A percentile compares a stretch with the other conserved stretches of the same genome.
Evolutionary conservation across 2,797 vertebrate species (phyloP).

Genomic region (Pterois miles): DNA sequence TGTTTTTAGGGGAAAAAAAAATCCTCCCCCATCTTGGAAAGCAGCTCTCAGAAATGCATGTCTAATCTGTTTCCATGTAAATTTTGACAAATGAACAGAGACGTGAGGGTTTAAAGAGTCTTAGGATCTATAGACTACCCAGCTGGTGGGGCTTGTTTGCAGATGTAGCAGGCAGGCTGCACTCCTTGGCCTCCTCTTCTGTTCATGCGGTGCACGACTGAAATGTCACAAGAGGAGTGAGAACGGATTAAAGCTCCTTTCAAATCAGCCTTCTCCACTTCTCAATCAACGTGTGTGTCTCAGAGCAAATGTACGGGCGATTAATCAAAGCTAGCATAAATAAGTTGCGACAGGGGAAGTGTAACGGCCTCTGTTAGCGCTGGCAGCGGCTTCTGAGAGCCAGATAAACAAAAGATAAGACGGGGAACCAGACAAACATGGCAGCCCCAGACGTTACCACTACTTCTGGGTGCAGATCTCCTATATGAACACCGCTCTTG

Average conservation of each 20-base stretch:
- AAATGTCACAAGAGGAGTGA: constrained; percentile 37
- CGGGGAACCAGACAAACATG: constrained; percentile 32
- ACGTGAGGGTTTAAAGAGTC: constrained; percentile 26
- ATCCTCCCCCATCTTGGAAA: constrained; percentile 6
- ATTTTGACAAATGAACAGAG: constrained; percentile 52
- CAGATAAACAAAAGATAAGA: constrained; percentile 63
- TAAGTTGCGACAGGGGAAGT: constrained; percentile 38
- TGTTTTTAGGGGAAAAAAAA: background rate
- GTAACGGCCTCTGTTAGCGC: constrained; percentile 34
- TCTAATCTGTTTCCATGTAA: constrained; percentile 47
- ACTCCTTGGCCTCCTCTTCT: constrained; percentile 23
- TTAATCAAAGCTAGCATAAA: constrained; percentile 70
- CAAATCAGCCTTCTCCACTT: constrained; percentile 43
- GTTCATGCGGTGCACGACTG: constrained; percentile 32
- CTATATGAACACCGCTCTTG: background rate
- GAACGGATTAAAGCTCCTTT: constrained; percentile 32
- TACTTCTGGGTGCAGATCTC: background rate
- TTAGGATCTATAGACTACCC: constrained; percentile 27
- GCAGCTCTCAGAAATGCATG: constrained; percentile 31
- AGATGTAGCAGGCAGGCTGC: constrained; percentile 39
- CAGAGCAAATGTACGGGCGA: constrained; percentile 40
- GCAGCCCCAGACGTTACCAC: constrained; percentile 15
- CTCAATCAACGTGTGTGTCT: constrained; percentile 35
- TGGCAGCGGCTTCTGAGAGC: constrained; percentile 49
- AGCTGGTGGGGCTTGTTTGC: constrained; percentile 54